Base-by-base conservation (phyloP, 2,888 invertebrate species). In the Autographa gamma region DNA sequence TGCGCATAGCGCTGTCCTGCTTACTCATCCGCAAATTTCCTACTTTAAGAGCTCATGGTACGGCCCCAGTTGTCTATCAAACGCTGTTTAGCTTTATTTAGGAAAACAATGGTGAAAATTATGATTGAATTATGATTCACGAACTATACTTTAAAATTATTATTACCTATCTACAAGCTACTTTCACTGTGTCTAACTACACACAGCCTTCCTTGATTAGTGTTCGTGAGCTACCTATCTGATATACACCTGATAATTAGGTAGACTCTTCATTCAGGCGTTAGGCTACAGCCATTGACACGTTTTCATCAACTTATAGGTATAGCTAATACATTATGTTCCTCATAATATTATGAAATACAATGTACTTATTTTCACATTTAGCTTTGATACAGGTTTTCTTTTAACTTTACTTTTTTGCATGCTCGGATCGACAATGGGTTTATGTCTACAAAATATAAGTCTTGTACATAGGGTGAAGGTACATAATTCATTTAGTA, bases 141-240 rank as follows among this genome's bases (percentile, higher is more conserved):
- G 66, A 64, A 72, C 43, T 63, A 69, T 76, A 69, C 65, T 77
- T 77, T 70, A 70, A 69, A 77, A 79, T 82, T 70, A 70, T 69
- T 76, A 79, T 82, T 75, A 63, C 77, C 83, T 83, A 83, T 82
- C 84, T 83, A 83, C 71, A 48, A 66, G 63, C 60, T 83, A 81
- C 63, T 58, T 62, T 41, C 63, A 63, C 79, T 60, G 76, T 77
- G 72, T 72, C 63, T 64, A 69, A 62, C 61, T 48, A 52, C 58
- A 74, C 54, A 73, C 74, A 81, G 79, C 79, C 71, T 71, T 77
- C 61, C 60, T 76, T 71, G 68, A 59, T 43, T 63, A 54, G 74
- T 58, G 71, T 66, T 71, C 31, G 71, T 63, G 75, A 79, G 74
- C 74, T 80, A 79, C 66, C 78, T 79, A 77, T 69, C 32, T 68